phyloP scores from a whole-genome alignment of 2,797 vertebrate species.

The Poeciliopsis infans region DNA sequence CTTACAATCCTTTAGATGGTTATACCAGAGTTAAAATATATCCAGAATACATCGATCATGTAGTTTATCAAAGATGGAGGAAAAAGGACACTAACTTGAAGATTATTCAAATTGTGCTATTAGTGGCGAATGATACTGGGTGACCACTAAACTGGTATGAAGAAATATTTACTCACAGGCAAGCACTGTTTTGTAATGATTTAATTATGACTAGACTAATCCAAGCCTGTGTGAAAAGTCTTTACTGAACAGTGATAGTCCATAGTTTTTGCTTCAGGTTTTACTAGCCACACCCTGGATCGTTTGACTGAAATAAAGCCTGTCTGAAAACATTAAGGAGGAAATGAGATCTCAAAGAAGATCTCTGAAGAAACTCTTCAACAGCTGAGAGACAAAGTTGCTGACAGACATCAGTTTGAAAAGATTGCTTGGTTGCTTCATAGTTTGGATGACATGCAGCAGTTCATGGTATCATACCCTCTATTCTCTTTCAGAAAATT shows the following conservation, averaged over 20 bases:
- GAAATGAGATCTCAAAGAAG: background rate
- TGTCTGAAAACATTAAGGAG: background rate
- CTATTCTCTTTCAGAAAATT: background rate
- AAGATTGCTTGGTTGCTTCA: background rate
- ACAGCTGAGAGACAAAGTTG: background rate
- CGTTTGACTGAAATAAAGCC: background rate
- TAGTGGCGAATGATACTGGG: background rate
- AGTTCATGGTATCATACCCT: background rate
- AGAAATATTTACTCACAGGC: background rate
- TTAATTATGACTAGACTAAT: background rate
- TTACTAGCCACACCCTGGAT: background rate
- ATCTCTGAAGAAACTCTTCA: background rate
- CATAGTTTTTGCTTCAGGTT: background rate
- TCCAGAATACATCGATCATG: slow-evolving; percentile 23
- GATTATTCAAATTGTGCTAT: background rate
- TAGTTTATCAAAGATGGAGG: background rate
- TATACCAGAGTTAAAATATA: slow-evolving; percentile 51
- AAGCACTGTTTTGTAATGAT: background rate
- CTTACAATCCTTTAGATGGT: slow-evolving; percentile 32
- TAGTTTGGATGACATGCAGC: background rate
- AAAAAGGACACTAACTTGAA: background rate
- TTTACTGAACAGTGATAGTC: background rate
- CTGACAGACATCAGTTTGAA: background rate
- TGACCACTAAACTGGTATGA: background rate
- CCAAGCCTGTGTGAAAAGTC: background rate